Conservation (phyloP, 2,113 vertebrate species). For the Carassius auratus region DNA sequence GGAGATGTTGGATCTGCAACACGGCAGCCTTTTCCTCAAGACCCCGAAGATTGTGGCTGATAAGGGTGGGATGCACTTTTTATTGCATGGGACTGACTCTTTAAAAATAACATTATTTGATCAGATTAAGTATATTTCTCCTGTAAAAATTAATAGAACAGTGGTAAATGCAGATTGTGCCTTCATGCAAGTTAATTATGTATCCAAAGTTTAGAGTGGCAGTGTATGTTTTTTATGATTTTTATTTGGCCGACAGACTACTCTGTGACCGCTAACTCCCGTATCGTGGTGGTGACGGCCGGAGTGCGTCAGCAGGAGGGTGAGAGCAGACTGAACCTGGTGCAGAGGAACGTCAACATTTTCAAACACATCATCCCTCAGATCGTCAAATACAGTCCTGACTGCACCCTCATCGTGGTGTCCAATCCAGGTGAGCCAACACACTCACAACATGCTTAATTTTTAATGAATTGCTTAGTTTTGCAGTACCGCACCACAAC, state of each 20-base stretch:
- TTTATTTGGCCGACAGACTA: conserved; percentile 80
- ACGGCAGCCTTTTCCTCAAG: conserved; percentile 92
- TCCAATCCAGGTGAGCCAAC: conserved; percentile 89
- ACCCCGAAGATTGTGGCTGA: conserved; percentile 91
- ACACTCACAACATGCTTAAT: not conserved
- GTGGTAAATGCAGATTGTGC: no score
- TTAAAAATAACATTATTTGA: not conserved
- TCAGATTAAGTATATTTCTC: not conserved
- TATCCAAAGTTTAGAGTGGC: not conserved
- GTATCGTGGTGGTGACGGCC: conserved; percentile 90
- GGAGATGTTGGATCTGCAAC: conserved; percentile 97
- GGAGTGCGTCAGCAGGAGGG: conserved; percentile 97
- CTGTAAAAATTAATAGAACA: not conserved
- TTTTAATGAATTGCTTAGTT: not conserved
- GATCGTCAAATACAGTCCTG: conserved; percentile 89
- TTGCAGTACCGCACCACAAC: not conserved
- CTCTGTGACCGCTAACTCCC: conserved; percentile 89
- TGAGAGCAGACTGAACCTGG: conserved; percentile 93
- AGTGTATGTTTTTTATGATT: not conserved
- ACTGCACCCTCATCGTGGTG: conserved; percentile 91
- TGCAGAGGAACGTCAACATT: conserved; percentile 96
- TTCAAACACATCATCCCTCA: conserved; percentile 97
- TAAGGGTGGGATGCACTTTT: conserved; percentile 79
- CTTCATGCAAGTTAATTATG: not conserved
- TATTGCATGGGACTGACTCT: not conserved